phyloP scores from a whole-genome alignment of 2,113 vertebrate species.

The Anolis carolinensis region DNA sequence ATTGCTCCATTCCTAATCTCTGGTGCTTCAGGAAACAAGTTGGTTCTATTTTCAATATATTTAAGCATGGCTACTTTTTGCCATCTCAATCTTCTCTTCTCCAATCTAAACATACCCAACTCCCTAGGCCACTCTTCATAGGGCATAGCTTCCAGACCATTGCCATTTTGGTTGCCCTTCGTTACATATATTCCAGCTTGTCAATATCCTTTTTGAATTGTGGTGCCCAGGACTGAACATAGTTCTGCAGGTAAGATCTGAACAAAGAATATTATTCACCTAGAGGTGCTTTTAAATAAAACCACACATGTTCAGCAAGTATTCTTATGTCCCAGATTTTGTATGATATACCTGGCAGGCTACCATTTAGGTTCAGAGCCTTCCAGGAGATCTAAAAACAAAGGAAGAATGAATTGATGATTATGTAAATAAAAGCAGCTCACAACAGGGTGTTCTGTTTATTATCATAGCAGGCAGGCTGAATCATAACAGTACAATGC shows the following conservation, averaged over 20 bases:
- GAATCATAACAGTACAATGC: background rate
- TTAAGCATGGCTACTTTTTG: no score
- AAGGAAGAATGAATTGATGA: background rate
- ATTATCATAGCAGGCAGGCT: background rate
- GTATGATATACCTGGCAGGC: background rate
- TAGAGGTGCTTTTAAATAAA: background rate
- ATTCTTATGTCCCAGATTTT: background rate
- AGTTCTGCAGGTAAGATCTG: no score
- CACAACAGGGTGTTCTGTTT: background rate
- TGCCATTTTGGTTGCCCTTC: no score
- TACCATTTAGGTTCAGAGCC: background rate
- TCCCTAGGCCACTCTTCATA: no score
- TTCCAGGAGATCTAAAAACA: background rate
- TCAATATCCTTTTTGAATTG: no score
- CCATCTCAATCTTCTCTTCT: no score
- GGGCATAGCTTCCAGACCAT: no score
- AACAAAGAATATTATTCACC: no score
- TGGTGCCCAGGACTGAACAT: no score
- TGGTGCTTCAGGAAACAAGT: background rate
- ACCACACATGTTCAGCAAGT: background rate
- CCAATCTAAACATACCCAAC: no score
- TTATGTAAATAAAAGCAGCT: background rate
- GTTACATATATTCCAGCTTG: no score
- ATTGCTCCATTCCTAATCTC: background rate
- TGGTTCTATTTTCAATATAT: no score